Evolutionary conservation across 2,888 invertebrate species (phyloP).

Genomic region (Drosophila pseudotalamancana): DNA sequence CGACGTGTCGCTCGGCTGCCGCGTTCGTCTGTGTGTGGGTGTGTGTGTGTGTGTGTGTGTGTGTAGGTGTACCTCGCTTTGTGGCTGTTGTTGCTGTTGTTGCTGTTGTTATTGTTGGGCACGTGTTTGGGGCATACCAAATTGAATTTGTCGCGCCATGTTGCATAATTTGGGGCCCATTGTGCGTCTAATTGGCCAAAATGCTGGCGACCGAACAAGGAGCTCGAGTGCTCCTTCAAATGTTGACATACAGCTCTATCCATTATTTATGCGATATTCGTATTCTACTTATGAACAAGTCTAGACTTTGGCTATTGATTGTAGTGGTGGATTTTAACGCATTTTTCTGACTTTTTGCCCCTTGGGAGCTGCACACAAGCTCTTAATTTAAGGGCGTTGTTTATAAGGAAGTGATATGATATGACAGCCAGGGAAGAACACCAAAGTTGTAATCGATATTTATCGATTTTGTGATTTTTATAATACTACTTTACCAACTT

Average conservation of each 20-base stretch:
- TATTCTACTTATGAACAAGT: constrained; percentile 1
- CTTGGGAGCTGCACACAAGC: neutral
- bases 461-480: neutral
- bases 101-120: constrained; percentile 43
- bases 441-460: neutral
- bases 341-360: neutral
- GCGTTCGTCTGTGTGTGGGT: constrained; percentile 6
- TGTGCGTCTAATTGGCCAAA: constrained; percentile 75
- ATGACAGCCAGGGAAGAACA: neutral
- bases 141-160: constrained; percentile 76
- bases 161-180: constrained; percentile 74
- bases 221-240: constrained; percentile 14
- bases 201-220: constrained; percentile 48
- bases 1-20: constrained; percentile 58
- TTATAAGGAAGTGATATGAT: neutral
- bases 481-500: too few species aligned
- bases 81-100: neutral
- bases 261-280: constrained; percentile 18
- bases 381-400: neutral
- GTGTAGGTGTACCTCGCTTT: constrained; percentile 16
- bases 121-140: constrained; percentile 69
- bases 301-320: constrained; percentile 8
- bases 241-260: neutral
- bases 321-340: neutral
- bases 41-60: constrained; percentile 3